A percentile compares a stretch with the other conserved stretches of the same genome.
Evolutionary conservation across 2,113 vertebrate genomes (phyloP).

Genomic region (Triplophysa siluroides): DNA sequence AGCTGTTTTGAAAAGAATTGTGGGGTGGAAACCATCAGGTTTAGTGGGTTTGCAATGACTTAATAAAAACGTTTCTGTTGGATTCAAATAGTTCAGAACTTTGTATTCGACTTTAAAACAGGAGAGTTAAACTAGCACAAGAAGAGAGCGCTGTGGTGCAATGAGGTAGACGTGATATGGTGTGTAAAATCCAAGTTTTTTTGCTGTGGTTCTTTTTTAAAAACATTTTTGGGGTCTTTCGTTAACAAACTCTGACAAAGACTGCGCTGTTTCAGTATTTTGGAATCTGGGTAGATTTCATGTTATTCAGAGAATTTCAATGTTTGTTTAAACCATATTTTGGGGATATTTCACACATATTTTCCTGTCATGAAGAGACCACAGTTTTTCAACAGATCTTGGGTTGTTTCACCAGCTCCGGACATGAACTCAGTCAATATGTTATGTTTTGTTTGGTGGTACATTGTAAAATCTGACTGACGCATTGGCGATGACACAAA

Average conservation of each 20-base stretch:
- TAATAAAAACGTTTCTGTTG: neutral
- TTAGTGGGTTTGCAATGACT: neutral
- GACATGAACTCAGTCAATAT: slow-evolving; percentile 15
- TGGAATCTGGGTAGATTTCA: slow-evolving; percentile 45
- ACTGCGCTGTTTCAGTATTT: slow-evolving; percentile 46
- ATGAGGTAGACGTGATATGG: slow-evolving; percentile 1
- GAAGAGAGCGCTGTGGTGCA: neutral
- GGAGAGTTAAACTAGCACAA: slow-evolving; percentile 3
- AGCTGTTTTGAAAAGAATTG: too few species aligned
- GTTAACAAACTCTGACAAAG: slow-evolving; percentile 46
- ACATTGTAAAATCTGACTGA: neutral
- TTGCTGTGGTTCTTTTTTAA: slow-evolving; percentile 20
- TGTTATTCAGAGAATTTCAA: slow-evolving; percentile 51
- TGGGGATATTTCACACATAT: slow-evolving; percentile 42
- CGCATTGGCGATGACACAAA: neutral
- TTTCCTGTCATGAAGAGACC: slow-evolving; percentile 40
- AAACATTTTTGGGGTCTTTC: slow-evolving; percentile 23
- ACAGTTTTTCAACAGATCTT: slow-evolving; percentile 12
- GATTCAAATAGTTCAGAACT: neutral
- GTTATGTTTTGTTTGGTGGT: slow-evolving; percentile 25
- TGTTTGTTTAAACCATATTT: slow-evolving; percentile 55
- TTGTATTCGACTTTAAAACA: neutral
- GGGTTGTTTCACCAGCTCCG: slow-evolving; percentile 34
- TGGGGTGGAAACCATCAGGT: neutral
- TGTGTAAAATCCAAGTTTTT: slow-evolving; percentile 15